Conservation (phyloP, 2,888 invertebrate genomes). For the Ormyrus rosae region DNA sequence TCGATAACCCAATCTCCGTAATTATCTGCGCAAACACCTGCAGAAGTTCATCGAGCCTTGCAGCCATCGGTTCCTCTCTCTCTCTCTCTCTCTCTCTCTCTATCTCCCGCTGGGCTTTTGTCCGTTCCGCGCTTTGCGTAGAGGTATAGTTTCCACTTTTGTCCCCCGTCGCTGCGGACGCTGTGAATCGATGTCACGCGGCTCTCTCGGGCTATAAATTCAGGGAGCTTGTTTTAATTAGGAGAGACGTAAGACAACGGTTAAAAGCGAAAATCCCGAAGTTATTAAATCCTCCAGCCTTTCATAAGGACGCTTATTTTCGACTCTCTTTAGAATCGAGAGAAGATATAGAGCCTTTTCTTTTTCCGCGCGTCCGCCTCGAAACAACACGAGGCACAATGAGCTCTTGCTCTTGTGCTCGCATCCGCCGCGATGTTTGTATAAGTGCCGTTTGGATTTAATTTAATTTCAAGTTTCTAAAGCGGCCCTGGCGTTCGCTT, state of each 20-base stretch:
- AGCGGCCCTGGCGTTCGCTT: neutral
- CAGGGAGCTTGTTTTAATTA: constrained; percentile 38
- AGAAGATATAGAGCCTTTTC: too few relatives aligned
- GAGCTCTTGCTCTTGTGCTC: too few relatives aligned
- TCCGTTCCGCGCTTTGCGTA: too few relatives aligned
- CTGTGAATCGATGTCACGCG: neutral
- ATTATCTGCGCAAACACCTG: constrained; percentile 1
- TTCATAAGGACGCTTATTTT: neutral
- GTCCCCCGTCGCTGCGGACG: neutral
- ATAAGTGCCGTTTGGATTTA: neutral
- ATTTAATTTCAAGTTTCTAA: constrained; percentile 19
- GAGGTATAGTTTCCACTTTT: neutral
- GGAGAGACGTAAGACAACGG: neutral
- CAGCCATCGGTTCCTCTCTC: neutral
- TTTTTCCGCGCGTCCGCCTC: too few relatives aligned
- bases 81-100: too few relatives aligned
- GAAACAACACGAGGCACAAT: too few relatives aligned
- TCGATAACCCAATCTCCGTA: constrained; percentile 5
- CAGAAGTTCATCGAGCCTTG: neutral
- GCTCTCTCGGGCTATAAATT: neutral
- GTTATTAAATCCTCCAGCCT: constrained; percentile 9
- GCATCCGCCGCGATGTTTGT: neutral
- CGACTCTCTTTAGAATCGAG: neutral
- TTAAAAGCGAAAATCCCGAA: neutral
- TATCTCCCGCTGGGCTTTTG: too few relatives aligned